A percentile compares a stretch with the other conserved stretches of the same genome.
These are phyloP conservation scores for Progne subis DNA, from an alignment of 2,113 vertebrate species.

Conservation along the genomic window DNA sequence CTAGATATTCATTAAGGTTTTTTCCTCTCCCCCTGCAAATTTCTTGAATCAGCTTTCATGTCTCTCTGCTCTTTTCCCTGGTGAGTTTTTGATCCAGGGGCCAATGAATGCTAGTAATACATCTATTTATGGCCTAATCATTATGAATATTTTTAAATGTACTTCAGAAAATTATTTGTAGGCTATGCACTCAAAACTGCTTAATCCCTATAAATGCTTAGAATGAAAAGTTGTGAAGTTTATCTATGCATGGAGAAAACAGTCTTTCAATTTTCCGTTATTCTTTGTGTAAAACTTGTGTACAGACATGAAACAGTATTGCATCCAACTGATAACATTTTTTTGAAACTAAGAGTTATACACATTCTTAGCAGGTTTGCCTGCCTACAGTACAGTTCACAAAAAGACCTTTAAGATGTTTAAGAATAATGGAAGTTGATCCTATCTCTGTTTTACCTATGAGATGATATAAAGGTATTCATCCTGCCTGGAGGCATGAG, in stretches of 20 bases:
- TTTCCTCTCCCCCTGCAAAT: conserved; percentile 28
- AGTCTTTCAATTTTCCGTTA: background rate
- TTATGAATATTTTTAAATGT: conserved; percentile 57
- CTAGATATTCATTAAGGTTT: conserved; percentile 50
- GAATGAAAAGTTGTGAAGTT: background rate
- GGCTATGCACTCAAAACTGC: background rate
- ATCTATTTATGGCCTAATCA: conserved; percentile 57
- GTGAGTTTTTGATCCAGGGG: conserved; percentile 46
- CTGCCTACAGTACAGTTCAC: background rate
- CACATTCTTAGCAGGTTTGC: background rate
- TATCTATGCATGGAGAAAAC: background rate
- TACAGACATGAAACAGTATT: background rate
- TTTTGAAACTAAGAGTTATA: background rate
- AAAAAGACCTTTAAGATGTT: background rate
- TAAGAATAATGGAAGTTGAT: background rate
- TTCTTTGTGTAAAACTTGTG: background rate
- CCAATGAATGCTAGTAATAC: conserved; percentile 48
- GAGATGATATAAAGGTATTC: background rate
- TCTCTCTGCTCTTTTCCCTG: conserved; percentile 47
- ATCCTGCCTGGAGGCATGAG: background rate
- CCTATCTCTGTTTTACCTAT: background rate
- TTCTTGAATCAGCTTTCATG: conserved; percentile 63
- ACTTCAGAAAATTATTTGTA: conserved; percentile 40
- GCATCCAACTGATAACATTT: background rate
- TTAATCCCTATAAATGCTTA: background rate